A percentile compares a stretch with the other conserved stretches of the same genome.
These are phyloP conservation scores for Coregonus clupeaformis DNA, from an alignment of 2,113 vertebrate genomes.

Conservation along the genomic window DNA sequence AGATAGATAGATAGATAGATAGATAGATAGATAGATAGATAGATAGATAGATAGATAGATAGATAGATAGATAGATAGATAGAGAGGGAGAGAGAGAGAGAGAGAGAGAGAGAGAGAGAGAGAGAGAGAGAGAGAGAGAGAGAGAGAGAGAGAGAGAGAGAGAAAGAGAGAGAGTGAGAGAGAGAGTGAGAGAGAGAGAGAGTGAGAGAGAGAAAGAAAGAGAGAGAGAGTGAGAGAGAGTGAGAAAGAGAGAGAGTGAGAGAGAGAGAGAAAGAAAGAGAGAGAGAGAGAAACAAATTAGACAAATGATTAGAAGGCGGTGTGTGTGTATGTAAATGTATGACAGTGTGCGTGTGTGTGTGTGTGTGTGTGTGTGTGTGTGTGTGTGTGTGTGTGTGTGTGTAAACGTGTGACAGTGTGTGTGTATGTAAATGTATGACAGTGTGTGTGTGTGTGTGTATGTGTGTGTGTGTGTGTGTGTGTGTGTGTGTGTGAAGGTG, in stretches of 20 bases:
- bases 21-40: background rate
- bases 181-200: background rate
- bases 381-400: background rate
- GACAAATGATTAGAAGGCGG: too few species aligned
- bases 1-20: too few species aligned
- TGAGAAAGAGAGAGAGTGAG: background rate
- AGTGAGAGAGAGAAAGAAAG: background rate
- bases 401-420: background rate
- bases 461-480: conserved; percentile 6
- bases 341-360: background rate
- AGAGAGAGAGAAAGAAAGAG: background rate
- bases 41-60: background rate
- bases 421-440: too few species aligned
- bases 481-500: background rate
- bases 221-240: background rate
- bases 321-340: background rate
- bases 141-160: background rate
- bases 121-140: background rate
- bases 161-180: background rate
- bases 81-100: background rate
- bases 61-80: background rate
- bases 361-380: background rate
- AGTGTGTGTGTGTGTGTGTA: too few species aligned
- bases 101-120: background rate
- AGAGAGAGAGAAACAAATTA: background rate